Evolutionary conservation across 2,113 vertebrate species (phyloP).

Genomic region (Megatriorchis doriae): DNA sequence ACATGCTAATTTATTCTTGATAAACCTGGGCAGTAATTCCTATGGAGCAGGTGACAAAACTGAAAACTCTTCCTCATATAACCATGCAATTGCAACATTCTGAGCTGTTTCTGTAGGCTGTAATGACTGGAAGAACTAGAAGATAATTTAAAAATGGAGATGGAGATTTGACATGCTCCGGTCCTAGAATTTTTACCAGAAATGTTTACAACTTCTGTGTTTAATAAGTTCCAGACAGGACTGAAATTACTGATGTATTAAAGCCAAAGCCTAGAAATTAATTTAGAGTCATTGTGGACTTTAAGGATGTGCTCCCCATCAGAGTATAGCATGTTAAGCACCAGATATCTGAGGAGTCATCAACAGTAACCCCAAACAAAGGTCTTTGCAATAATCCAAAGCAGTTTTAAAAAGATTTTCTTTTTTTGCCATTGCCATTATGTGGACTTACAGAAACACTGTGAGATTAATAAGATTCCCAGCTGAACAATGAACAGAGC

Average conservation of each 20-base stretch:
- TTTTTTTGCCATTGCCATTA: not conserved
- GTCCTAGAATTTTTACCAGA: not conserved
- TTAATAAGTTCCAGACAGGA: not conserved
- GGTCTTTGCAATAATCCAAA: not conserved
- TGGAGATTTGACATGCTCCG: not conserved
- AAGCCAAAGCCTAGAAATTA: not conserved
- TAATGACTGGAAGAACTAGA: not conserved
- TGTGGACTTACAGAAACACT: not conserved
- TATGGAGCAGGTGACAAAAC: not conserved
- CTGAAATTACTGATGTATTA: not conserved
- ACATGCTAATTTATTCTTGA: not conserved
- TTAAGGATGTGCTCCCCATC: not conserved
- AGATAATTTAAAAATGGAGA: not conserved
- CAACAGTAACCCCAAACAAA: not conserved
- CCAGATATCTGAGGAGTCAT: not conserved
- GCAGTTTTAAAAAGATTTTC: accelerated
- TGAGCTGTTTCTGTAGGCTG: not conserved
- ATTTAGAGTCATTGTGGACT: not conserved
- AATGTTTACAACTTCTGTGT: not conserved
- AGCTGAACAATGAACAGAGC: not conserved
- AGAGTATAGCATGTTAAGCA: not conserved
- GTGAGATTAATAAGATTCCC: not conserved
- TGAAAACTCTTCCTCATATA: not conserved
- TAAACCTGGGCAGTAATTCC: not conserved
- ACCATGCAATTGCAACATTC: not conserved